Conservation (phyloP, 2,113 vertebrate genomes). For the Elephantulus edwardii region DNA sequence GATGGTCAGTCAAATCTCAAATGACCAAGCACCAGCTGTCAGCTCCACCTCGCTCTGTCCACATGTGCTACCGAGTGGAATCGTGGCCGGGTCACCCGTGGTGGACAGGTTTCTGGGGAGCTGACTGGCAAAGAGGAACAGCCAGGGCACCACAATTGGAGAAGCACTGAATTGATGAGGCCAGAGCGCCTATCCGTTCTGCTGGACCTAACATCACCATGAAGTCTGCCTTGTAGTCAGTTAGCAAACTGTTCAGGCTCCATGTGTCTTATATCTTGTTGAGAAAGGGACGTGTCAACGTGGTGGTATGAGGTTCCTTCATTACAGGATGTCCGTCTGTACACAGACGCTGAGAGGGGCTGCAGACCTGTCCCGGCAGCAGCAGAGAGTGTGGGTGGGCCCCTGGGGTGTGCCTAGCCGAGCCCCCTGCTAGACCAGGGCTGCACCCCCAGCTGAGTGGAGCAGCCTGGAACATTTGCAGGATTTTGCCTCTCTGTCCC, state of each 20-base stretch:
- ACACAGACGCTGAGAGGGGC: not conserved
- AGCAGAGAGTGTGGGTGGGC: no score
- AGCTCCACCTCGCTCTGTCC: not conserved
- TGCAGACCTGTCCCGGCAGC: no score
- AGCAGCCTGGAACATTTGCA: not conserved
- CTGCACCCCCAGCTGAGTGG: no score
- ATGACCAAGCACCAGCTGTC: not conserved
- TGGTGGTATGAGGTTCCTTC: not conserved
- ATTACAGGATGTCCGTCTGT: no score
- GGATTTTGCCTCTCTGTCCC: not conserved
- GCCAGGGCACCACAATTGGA: not conserved
- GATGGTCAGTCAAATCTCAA: slow-evolving; percentile 21
- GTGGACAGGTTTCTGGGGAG: not conserved
- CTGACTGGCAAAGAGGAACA: not conserved
- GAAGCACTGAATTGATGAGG: not conserved
- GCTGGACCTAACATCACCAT: not conserved
- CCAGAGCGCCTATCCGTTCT: not conserved
- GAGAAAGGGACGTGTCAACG: not conserved
- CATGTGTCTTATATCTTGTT: not conserved
- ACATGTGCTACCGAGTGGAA: not conserved
- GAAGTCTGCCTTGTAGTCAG: not conserved
- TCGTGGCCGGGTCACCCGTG: not conserved
- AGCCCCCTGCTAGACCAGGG: no score
- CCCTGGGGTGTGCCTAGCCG: no score
- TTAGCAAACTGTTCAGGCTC: not conserved